A percentile compares a stretch with the other conserved stretches of the same genome.
These are phyloP conservation scores for Pagetopsis macropterus DNA, from an alignment of 2,797 vertebrate species.

Conservation along the genomic window DNA sequence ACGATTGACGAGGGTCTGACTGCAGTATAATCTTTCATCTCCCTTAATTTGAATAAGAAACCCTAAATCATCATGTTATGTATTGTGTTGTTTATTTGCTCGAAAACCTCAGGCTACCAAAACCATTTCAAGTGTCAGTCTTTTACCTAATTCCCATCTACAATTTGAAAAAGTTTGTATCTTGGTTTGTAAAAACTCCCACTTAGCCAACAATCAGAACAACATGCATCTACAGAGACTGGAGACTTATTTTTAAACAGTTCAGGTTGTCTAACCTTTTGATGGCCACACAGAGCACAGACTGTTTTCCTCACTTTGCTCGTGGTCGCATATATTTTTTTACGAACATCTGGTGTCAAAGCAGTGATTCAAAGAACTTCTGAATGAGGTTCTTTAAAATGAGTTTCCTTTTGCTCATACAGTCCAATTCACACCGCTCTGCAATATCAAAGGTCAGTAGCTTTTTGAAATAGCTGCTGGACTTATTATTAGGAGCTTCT, in stretches of 20 bases:
- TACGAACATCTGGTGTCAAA: not conserved
- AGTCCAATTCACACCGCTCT: not conserved
- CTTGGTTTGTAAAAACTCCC: not conserved
- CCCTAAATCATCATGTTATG: not conserved
- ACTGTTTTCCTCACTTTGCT: not conserved
- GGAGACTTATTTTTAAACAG: not conserved
- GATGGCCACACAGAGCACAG: not conserved
- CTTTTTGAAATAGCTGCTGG: not conserved
- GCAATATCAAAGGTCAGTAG: not conserved
- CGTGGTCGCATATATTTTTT: not conserved
- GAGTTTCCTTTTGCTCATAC: not conserved
- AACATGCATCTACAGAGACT: not conserved
- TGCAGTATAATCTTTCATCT: not conserved
- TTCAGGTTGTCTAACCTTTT: constrained; percentile 5
- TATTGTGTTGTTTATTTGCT: not conserved
- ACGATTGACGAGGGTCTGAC: no score
- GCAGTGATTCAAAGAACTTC: not conserved
- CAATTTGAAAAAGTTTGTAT: not conserved
- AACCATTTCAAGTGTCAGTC: not conserved
- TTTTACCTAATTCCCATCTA: not conserved
- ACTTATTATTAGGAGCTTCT: not conserved
- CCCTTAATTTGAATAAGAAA: not conserved
- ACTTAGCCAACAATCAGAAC: not conserved
- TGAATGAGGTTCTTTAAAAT: not conserved
- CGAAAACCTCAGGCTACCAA: not conserved